Evolutionary conservation across 2,888 invertebrate genomes (phyloP).

Genomic region (Tipula helvola): DNA sequence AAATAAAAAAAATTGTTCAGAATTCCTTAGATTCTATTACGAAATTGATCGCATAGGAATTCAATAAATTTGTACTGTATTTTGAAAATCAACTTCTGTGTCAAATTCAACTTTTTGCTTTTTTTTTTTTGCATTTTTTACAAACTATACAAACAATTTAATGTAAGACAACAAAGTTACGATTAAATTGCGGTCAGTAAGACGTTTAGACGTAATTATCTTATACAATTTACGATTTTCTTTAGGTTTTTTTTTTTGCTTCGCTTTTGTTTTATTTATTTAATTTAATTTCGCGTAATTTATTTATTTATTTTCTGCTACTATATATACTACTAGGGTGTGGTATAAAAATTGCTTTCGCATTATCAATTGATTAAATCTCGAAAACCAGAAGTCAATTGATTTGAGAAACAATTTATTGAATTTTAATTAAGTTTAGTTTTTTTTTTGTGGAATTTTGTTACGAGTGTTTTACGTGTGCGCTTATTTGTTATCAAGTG

Average conservation of each 20-base stretch:
- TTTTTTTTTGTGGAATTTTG: neutral
- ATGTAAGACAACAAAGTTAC: neutral
- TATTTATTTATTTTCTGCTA: neutral
- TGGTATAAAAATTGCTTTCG: neutral
- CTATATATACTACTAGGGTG: neutral
- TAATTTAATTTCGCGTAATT: neutral
- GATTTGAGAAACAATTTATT: neutral
- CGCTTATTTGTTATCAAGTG: neutral
- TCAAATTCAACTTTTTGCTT: neutral
- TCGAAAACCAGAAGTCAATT: neutral
- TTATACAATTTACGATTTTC: neutral
- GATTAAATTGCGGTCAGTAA: neutral
- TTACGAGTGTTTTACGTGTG: neutral
- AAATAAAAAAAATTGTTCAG: neutral
- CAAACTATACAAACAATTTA: neutral
- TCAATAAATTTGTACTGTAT: neutral
- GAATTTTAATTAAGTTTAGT: neutral
- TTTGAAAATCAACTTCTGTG: neutral
- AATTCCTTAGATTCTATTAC: neutral
- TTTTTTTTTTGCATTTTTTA: neutral
- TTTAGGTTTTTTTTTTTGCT: neutral
- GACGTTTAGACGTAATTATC: neutral
- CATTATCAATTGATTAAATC: conserved; percentile 4
- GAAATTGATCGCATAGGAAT: neutral
- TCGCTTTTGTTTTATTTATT: neutral